Conservation (phyloP, 2,888 invertebrate species). For the Myopa tessellatipennis region DNA sequence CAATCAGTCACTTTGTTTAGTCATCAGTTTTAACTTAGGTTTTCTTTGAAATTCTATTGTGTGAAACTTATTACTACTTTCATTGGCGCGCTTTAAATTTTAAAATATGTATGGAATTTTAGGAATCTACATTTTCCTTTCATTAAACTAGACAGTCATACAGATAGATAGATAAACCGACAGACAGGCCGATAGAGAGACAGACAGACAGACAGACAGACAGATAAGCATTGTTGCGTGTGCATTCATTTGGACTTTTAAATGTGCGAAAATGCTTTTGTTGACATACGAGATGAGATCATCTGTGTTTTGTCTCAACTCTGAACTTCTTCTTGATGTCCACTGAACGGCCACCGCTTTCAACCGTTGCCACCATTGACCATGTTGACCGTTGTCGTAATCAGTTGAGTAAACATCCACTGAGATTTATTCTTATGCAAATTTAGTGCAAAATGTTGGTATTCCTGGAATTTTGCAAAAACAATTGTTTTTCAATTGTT, state of each 20-base stretch:
- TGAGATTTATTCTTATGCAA: conserved; percentile 22
- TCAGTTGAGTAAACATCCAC: conserved; percentile 27
- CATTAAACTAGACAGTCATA: not conserved
- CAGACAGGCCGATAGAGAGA: not conserved
- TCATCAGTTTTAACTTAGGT: not conserved
- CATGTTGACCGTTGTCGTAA: not conserved
- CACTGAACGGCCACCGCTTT: not conserved
- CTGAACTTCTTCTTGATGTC: not conserved
- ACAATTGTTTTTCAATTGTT: not conserved
- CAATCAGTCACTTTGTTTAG: not conserved
- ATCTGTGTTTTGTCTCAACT: conserved; percentile 36
- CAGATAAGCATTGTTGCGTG: not conserved
- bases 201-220: too few species aligned
- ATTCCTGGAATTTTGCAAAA: not conserved
- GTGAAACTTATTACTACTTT: not conserved
- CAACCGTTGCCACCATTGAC: not conserved
- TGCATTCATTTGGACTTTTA: conserved; percentile 40
- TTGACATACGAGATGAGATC: conserved; percentile 47
- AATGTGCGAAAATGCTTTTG: conserved; percentile 49
- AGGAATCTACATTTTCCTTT: not conserved
- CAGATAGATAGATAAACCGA: too few species aligned
- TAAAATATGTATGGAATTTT: not conserved
- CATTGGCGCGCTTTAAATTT: conserved; percentile 3
- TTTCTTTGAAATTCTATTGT: conserved; percentile 23
- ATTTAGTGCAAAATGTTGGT: conserved; percentile 3